Evolutionary conservation across 2,888 invertebrate species (phyloP).

Genomic region (Thalpophila matura): DNA sequence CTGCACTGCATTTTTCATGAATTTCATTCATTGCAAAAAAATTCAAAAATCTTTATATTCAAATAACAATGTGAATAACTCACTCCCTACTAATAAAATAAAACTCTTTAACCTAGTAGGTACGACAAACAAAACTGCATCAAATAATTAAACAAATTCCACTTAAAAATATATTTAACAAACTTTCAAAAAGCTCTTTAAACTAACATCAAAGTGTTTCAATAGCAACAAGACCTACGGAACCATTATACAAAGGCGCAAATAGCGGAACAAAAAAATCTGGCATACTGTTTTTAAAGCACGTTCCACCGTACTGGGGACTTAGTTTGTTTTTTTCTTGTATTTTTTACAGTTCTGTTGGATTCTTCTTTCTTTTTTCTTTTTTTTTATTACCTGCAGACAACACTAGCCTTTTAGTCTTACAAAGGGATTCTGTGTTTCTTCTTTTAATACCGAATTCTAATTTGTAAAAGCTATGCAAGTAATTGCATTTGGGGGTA

Average conservation of each 20-base stretch:
- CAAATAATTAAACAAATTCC: background rate
- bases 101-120: too few species aligned
- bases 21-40: too few species aligned
- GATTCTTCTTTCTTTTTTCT: constrained; percentile 6
- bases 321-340: constrained; percentile 43
- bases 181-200: background rate
- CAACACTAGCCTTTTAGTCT: constrained; percentile 43
- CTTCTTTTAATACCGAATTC: constrained; percentile 54
- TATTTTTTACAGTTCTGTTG: constrained; percentile 55
- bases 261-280: constrained; percentile 33
- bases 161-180: background rate
- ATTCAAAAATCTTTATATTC: too few species aligned
- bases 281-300: constrained; percentile 49
- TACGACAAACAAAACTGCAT: too few species aligned
- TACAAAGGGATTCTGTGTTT: constrained; percentile 48
- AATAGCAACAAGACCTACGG: constrained; percentile 26
- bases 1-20: too few species aligned
- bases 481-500: constrained; percentile 47
- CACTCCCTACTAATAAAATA: too few species aligned
- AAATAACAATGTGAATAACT: too few species aligned
- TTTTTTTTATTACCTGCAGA: constrained; percentile 53
- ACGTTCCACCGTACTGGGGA: constrained; percentile 44
- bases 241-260: constrained; percentile 38
- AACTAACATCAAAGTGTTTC: constrained; percentile 38
- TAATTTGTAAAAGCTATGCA: constrained; percentile 54